These are phyloP conservation scores for Trogon melanurus DNA, from an alignment of 2,113 vertebrate species.

Conservation along the genomic window DNA sequence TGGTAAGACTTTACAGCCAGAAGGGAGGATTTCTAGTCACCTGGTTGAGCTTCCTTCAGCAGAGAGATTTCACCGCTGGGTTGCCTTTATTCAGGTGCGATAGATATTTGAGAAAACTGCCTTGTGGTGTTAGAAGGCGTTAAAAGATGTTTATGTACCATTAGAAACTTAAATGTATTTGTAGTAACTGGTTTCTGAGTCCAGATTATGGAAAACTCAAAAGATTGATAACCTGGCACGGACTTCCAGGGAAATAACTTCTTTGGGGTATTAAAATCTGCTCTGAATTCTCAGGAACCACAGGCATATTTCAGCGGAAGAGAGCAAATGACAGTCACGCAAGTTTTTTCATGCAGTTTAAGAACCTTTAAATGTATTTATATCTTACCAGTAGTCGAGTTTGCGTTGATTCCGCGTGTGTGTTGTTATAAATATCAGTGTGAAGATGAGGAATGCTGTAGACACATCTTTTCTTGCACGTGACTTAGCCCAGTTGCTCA, in stretches of 20 bases:
- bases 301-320: not conserved
- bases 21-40: not conserved
- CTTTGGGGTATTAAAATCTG: not conserved
- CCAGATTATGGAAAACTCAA: not conserved
- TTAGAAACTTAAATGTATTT: not conserved
- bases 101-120: not conserved
- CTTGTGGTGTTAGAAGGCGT: not conserved
- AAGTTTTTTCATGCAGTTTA: not conserved
- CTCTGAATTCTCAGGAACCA: not conserved
- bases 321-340: not conserved
- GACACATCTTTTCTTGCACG: too few species aligned
- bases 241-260: not conserved
- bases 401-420: not conserved
- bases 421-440: not conserved
- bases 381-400: not conserved
- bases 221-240: not conserved
- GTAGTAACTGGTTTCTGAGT: not conserved
- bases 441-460: not conserved
- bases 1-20: not conserved
- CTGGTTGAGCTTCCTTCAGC: fast-evolving
- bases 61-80: not conserved
- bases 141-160: not conserved
- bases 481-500: not conserved
- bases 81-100: not conserved
- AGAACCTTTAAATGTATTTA: not conserved